Evolutionary conservation across 2,113 vertebrate species (phyloP).

Genomic region (Periophthalmus modestus): DNA sequence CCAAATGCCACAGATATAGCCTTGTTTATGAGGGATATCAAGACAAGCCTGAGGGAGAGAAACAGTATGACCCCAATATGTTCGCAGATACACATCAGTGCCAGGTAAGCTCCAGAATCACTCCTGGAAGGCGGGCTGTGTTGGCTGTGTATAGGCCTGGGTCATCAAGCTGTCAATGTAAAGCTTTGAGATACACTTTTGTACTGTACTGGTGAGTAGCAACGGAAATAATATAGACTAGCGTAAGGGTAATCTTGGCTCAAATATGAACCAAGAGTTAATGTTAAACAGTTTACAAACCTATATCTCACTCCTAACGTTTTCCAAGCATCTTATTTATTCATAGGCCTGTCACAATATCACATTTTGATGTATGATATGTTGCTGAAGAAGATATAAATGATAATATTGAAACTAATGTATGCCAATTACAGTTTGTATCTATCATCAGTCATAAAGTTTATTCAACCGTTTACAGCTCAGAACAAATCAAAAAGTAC

Average conservation of each 20-base stretch:
- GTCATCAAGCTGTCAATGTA: conserved; percentile 60
- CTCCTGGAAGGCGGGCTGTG: conserved; percentile 55
- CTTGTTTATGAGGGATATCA: conserved; percentile 75
- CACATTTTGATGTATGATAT: too few relatives aligned
- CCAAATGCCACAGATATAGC: conserved; percentile 71
- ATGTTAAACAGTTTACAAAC: too few relatives aligned
- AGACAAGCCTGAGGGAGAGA: conserved; percentile 57
- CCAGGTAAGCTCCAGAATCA: conserved; percentile 59
- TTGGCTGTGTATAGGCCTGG: conserved; percentile 37
- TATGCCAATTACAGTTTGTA: too few relatives aligned
- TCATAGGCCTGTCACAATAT: too few relatives aligned
- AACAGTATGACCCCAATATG: conserved; percentile 75
- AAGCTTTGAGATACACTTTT: not conserved
- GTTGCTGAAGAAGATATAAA: too few relatives aligned
- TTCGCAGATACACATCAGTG: conserved; percentile 72
- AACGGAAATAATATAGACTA: not conserved
- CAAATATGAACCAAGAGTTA: not conserved
- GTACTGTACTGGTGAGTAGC: too few relatives aligned
- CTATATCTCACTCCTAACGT: too few relatives aligned
- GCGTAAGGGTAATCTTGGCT: not conserved
- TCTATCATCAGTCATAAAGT: too few relatives aligned
- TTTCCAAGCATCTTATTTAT: too few relatives aligned
- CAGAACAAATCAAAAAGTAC: too few relatives aligned
- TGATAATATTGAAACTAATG: too few relatives aligned
- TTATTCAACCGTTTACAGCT: too few relatives aligned